A percentile compares a stretch with the other conserved stretches of the same genome.
phyloP scores from a whole-genome alignment of 2,113 vertebrate genomes.

The Hippocampus abdominalis region DNA sequence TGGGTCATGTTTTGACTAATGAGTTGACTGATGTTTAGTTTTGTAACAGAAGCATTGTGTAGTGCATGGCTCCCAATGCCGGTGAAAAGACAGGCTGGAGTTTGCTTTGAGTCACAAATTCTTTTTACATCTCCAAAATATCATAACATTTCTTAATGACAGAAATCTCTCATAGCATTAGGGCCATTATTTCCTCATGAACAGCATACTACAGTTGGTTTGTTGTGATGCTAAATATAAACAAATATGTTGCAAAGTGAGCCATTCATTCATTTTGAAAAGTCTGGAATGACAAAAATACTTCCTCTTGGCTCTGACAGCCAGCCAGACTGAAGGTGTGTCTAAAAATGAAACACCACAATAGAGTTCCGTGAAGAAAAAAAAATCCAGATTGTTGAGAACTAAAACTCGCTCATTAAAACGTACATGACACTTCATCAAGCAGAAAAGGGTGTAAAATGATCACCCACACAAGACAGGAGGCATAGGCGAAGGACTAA shows the following conservation, averaged over 20 bases:
- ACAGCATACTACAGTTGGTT: too few relatives aligned
- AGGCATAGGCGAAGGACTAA: neutral
- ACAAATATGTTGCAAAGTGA: neutral
- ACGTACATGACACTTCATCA: neutral
- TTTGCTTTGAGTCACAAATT: neutral
- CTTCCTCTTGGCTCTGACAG: neutral
- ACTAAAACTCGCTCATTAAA: neutral
- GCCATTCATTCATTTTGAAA: neutral
- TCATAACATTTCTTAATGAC: neutral
- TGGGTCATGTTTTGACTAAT: neutral
- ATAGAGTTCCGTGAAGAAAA: neutral
- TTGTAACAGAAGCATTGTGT: neutral
- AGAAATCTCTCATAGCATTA: neutral
- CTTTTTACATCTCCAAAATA: slow-evolving; percentile 14
- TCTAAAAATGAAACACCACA: neutral
- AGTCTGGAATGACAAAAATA: neutral
- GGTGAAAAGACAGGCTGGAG: slow-evolving; percentile 17
- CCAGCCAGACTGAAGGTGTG: neutral
- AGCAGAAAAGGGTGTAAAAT: slow-evolving; percentile 1
- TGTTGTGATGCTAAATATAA: neutral
- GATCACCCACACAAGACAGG: neutral
- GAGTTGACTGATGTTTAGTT: neutral
- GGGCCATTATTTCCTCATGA: neutral
- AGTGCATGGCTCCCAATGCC: slow-evolving; percentile 21
- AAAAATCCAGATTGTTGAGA: neutral